Evolutionary conservation across 64 coral and sea anemone genomes (phyloP).

Genomic region (Orbicella faveolata): DNA sequence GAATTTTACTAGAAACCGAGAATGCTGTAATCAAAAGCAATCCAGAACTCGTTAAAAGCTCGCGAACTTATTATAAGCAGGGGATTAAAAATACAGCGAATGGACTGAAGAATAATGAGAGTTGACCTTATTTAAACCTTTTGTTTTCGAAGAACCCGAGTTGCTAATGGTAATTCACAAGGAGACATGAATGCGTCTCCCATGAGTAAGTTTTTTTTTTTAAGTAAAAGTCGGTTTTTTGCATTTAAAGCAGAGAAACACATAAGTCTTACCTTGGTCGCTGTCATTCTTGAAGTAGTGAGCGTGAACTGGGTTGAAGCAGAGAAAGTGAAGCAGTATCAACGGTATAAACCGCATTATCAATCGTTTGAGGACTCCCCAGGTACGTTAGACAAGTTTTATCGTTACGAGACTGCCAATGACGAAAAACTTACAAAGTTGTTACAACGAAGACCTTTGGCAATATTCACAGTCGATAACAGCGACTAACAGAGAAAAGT

Average conservation of each 20-base stretch:
- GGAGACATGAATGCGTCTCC: neutral
- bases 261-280: conserved; percentile 11
- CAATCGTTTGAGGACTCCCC: neutral
- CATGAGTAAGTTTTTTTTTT: neutral
- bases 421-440: neutral
- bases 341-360: conserved; percentile 3
- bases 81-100: too few species aligned
- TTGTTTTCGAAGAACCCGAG: neutral
- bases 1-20: too few species aligned
- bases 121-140: neutral
- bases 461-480: neutral
- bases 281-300: conserved; percentile 7
- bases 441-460: neutral
- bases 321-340: neutral
- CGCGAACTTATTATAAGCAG: too few species aligned
- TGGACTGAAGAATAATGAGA: neutral
- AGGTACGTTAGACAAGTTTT: neutral
- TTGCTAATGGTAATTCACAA: neutral
- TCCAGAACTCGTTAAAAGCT: too few species aligned
- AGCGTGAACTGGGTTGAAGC: neutral
- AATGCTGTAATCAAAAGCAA: too few species aligned
- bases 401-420: neutral
- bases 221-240: neutral
- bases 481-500: neutral
- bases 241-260: neutral